Evolutionary conservation across 2,113 vertebrate species (phyloP), one percentile per base, ranked within the genome.

Genomic region (Eidolon helvum): DNA sequence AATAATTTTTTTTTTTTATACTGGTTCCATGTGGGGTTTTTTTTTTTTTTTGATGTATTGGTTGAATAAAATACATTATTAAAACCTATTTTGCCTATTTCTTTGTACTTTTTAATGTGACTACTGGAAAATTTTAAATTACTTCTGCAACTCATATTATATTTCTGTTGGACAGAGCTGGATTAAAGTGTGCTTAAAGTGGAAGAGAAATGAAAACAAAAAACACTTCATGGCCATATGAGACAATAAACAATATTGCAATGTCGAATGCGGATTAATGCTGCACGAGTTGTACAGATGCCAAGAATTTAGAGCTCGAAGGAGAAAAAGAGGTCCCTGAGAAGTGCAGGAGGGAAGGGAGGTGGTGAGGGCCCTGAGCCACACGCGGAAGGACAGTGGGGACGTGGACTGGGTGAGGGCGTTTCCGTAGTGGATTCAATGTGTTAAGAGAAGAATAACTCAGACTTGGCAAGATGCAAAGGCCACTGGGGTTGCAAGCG

Each of bases 61-160:
- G 19, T 69, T 94, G 79, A 94, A 66, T 69, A 87, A 95, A 87
- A 95, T 22, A 87, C 18, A 71, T 68, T 63, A 66, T 77, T 87
- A 91, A 83, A 82, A 86, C 84, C 68, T 93, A 53, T 69, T 59
- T 94, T 88, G 71, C 30, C 71, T 84, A 16, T 65, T 86, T 84
- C 40, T 57, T 83, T 65, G 43, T 63, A 35, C 6, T 92, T 84
- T 87, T 96, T 28, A 77, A 94, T 65, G 69, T 38, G 59, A 45
- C n/a, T 40, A 35, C 18, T 68, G 75, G 71, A 75, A 90, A 87
- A n/a, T 61, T 97, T 90, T 43, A 40, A 59, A 30, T 86, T 61
- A 72, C 9, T 19, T 83, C 12, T n/a, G 35, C 15, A 89, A 10
- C 26, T 87, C 11, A 65, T 4, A 7, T 71, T 78, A 28, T 26